phyloP scores from a whole-genome alignment of 37 sponge, comb jelly and placozoan species.

The Beroe forskalii region DNA sequence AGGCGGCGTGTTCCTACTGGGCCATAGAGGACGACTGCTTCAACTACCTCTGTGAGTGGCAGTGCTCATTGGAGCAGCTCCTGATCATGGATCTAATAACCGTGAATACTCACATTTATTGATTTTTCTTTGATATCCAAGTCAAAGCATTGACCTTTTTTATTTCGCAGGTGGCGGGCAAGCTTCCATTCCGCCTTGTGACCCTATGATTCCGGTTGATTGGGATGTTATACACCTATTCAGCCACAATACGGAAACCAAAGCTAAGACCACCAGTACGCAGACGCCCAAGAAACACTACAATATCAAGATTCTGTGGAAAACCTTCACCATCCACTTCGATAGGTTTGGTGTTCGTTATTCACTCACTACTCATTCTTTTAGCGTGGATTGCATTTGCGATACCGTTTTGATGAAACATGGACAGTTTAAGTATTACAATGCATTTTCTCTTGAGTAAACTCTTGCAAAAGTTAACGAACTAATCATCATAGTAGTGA shows the following conservation, averaged over 20 bases:
- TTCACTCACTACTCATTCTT: too few relatives aligned
- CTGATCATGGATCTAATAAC: too few relatives aligned
- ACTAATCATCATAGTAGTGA: too few relatives aligned
- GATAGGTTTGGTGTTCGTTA: constrained; percentile 14
- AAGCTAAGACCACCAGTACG: constrained; percentile 63
- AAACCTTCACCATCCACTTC: constrained; percentile 45
- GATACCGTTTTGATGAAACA: neutral
- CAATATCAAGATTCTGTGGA: constrained; percentile 60
- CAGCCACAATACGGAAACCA: neutral
- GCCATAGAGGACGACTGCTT: constrained; percentile 17
- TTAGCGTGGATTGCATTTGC: neutral
- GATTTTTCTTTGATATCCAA: too few relatives aligned
- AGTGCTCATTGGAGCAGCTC: neutral
- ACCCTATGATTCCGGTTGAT: neutral
- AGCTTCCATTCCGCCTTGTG: constrained; percentile 22
- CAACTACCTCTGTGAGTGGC: constrained; percentile 19
- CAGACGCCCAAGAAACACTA: constrained; percentile 58
- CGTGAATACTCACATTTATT: too few relatives aligned
- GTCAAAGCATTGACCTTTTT: too few relatives aligned
- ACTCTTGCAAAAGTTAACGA: too few relatives aligned
- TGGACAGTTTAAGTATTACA: too few relatives aligned
- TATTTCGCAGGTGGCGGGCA: constrained; percentile 33
- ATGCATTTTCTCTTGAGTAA: too few relatives aligned
- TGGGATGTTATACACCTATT: constrained; percentile 33
- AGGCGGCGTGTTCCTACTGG: constrained; percentile 15